Percentiles rank a stretch among this genome's conserved stretches.
Evolutionary conservation across 2,888 invertebrate genomes (phyloP).

Genomic region (Synergus itoensis): DNA sequence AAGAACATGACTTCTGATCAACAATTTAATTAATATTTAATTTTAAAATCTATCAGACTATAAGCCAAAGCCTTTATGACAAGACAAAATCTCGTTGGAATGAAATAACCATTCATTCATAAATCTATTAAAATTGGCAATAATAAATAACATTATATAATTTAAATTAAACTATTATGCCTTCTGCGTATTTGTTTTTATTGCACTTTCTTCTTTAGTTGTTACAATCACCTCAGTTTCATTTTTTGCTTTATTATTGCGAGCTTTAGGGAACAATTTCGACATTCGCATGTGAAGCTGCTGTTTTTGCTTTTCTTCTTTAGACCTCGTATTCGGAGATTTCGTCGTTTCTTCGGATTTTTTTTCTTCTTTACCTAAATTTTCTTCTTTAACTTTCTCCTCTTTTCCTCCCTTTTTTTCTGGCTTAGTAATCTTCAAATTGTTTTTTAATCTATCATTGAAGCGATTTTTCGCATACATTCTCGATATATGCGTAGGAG

Average conservation of each 20-base stretch:
- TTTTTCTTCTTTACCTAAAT: not conserved
- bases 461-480: conserved; percentile 7
- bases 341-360: not conserved
- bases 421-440: not conserved
- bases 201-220: not conserved
- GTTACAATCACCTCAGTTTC: not conserved
- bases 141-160: not conserved
- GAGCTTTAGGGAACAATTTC: conserved; percentile 3
- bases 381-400: not conserved
- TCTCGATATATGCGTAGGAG: conserved; percentile 17
- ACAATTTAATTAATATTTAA: not conserved
- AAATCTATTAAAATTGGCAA: not conserved
- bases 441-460: not conserved
- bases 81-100: not conserved
- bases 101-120: not conserved
- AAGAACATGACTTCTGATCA: not conserved
- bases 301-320: not conserved
- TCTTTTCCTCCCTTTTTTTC: too few species aligned
- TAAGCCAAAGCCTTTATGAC: too few species aligned
- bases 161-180: not conserved
- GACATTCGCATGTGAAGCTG: not conserved
- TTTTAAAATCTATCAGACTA: not conserved
- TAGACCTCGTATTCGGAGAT: too few species aligned
- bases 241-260: not conserved
- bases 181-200: not conserved